Evolutionary conservation across 1,140 invertebrate species (phyloP), one percentile per base, ranked within the genome.

Genomic region (Oreohelix idahoensis): DNA sequence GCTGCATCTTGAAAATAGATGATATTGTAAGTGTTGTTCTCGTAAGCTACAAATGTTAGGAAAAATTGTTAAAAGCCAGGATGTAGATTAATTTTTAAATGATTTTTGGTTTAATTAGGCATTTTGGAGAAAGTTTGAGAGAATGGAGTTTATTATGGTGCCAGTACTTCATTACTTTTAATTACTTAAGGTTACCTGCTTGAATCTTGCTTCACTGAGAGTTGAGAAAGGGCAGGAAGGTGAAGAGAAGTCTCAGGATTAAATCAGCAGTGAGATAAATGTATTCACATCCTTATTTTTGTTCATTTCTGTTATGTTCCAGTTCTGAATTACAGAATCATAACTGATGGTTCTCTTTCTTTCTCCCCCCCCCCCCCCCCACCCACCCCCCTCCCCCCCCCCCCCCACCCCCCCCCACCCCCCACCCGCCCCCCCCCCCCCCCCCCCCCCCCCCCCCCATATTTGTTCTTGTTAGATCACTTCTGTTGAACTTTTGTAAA

Each of bases 1-100:
- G 98, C 80, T 97, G 97, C 86, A 99, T 99, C 93, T 94, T 99
- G 83, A 99, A 99, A 94, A 99, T 99, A 90, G 99, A 99, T 93
- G 99, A 99, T 93, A 99, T 99, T 93, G 95, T 96, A 89, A 92
- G 91, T 91, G 83, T 69, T 35, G 79, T 76, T 35, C 32, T 20
- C 20, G 10, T n/a, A 11, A 58, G 23, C 53, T 15, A 58, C 23
- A 23, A 23, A 45, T 58, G 20, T 5, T 58, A 15, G 20, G 4
- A 58, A 23, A 23, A 58, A 20, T n/a, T 58, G 53, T n/a, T 15
- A 45, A 58, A 2, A 58, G 53, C 20, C 53, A 11, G 53, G 15
- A 58, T n/a, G 10, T 58, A 20, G 26, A 58, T 58, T 10, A 23
- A 23, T 11, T 11, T 20, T 4, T 20, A 58, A 23, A n/a, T 23